phyloP scores from a whole-genome alignment of 1,140 invertebrate species.

The Eurosta solidaginis region DNA sequence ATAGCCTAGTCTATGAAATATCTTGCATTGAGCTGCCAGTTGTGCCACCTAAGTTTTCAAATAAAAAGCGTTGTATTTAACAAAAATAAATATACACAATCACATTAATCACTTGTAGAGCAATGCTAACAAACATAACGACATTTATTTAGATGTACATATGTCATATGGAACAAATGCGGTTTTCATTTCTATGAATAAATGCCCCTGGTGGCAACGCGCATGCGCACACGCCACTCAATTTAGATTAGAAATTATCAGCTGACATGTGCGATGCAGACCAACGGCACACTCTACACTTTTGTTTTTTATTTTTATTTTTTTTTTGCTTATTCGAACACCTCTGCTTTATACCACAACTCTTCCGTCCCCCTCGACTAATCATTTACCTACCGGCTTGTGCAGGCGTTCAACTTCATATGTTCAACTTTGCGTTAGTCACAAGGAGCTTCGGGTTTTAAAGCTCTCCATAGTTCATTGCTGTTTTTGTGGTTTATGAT shows the following conservation, averaged over 20 bases:
- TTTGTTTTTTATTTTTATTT: neutral
- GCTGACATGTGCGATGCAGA: neutral
- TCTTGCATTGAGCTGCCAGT: constrained; percentile 47
- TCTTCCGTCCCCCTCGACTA: no score
- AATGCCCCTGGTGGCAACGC: constrained; percentile 2
- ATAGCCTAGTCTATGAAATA: constrained; percentile 37
- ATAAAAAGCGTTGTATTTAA: constrained; percentile 36
- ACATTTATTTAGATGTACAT: constrained; percentile 23
- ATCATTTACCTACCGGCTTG: no score
- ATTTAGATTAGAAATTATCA: constrained; percentile 24
- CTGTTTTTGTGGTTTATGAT: neutral
- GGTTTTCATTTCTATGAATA: neutral
- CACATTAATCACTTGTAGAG: constrained; percentile 17
- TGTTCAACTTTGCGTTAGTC: no score
- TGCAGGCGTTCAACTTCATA: no score
- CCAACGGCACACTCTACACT: neutral
- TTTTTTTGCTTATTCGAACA: neutral
- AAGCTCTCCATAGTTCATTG: no score
- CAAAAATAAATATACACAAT: constrained; percentile 29
- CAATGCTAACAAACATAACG: neutral
- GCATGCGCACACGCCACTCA: constrained; percentile 27
- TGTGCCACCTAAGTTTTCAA: constrained; percentile 49
- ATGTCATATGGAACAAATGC: neutral
- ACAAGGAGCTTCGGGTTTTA: no score
- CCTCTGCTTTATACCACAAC: no score